Conservation (phyloP, 2,113 vertebrate species). For the Rhodinocichla rosea region DNA sequence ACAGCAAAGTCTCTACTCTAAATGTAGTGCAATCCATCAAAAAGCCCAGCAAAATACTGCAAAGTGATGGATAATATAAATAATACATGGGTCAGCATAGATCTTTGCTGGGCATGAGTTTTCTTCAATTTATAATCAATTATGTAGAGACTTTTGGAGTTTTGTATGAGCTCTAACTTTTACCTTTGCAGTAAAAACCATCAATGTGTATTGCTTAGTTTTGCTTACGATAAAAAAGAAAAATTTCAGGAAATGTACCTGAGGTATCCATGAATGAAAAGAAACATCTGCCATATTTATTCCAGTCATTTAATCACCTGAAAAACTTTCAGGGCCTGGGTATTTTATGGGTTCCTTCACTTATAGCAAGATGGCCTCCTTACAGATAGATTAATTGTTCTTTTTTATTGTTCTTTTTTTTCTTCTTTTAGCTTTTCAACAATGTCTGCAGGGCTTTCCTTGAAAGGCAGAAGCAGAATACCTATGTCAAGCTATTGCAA, state of each 20-base stretch:
- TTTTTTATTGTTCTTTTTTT: too few relatives aligned
- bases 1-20: not conserved
- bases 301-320: not conserved
- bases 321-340: not conserved
- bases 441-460: not conserved
- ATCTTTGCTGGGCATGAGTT: not conserved
- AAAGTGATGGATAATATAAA: constrained; percentile 12
- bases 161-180: constrained; percentile 3
- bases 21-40: not conserved
- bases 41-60: constrained; percentile 5
- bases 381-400: not conserved
- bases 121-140: not conserved
- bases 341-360: not conserved
- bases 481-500: not conserved
- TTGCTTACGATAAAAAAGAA: constrained; percentile 15
- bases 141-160: not conserved
- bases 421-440: not conserved
- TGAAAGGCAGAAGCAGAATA: not conserved
- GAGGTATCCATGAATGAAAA: not conserved
- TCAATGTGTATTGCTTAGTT: not conserved
- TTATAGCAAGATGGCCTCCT: not conserved
- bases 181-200: not conserved
- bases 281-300: not conserved
- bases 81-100: not conserved
- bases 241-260: not conserved